A percentile compares a stretch with the other conserved stretches of the same genome.
phyloP scores from a whole-genome alignment of 1,140 invertebrate genomes.

The Rhopalosiphum maidis region DNA sequence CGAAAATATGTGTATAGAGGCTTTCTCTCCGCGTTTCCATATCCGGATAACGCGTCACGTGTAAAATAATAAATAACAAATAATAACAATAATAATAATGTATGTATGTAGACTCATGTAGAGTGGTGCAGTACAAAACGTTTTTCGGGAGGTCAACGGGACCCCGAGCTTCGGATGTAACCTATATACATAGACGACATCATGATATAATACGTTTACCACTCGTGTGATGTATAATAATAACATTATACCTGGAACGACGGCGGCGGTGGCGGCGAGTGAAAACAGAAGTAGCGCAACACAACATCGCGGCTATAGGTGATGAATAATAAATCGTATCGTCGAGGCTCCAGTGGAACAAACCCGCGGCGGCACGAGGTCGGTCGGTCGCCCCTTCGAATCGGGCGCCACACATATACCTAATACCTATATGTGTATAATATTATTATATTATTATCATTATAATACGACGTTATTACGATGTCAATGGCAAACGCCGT shows the following conservation, averaged over 20 bases:
- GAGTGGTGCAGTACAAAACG: background rate
- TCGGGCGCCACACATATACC: background rate
- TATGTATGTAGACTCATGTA: background rate
- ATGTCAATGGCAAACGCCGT: constrained; percentile 5
- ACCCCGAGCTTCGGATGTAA: background rate
- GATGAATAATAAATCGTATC: background rate
- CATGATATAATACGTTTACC: background rate
- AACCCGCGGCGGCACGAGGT: background rate
- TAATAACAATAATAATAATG: background rate
- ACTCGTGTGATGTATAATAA: background rate
- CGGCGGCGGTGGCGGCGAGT: background rate
- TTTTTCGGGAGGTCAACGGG: background rate
- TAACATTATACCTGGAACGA: background rate
- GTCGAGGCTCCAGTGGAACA: background rate
- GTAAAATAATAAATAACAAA: background rate
- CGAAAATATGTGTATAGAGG: background rate
- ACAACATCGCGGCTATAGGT: background rate
- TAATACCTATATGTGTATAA: too few species aligned
- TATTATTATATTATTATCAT: background rate
- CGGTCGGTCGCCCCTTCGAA: constrained; percentile 20
- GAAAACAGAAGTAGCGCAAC: constrained; percentile 42
- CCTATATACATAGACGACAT: too few species aligned
- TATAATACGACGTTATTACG: background rate
- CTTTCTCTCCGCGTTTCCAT: background rate
- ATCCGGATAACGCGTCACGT: background rate